Percentiles rank a stretch among this genome's conserved stretches.
phyloP scores from a whole-genome alignment of 1,140 invertebrate species.

The Dendroctonus valens region DNA sequence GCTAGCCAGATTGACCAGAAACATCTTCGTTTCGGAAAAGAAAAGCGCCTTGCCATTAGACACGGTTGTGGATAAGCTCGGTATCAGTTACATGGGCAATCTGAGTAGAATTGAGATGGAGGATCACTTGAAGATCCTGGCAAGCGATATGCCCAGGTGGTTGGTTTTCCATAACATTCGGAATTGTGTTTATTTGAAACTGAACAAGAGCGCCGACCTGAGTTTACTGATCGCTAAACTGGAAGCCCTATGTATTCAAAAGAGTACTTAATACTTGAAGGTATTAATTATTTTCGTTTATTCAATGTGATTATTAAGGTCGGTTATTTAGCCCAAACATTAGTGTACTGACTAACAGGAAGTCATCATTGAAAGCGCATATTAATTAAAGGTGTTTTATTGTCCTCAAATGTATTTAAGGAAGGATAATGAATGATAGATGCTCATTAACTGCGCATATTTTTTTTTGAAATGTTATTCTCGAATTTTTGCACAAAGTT shows the following conservation, averaged over 20 bases:
- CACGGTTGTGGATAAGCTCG: slow-evolving; percentile 71
- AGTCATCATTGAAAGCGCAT: no score
- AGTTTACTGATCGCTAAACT: slow-evolving; percentile 62
- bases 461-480: no score
- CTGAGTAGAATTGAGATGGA: slow-evolving; percentile 70
- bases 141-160: slow-evolving; percentile 73
- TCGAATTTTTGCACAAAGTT: no score
- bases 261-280: slow-evolving; percentile 1
- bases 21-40: slow-evolving; percentile 84
- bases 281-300: no score
- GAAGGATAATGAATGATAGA: no score
- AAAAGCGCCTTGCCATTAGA: slow-evolving; percentile 78
- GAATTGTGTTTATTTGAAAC: slow-evolving; percentile 73
- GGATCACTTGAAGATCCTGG: slow-evolving; percentile 70
- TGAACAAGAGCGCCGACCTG: slow-evolving; percentile 66
- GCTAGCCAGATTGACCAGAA: slow-evolving; percentile 76
- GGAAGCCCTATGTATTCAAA: slow-evolving; percentile 51
- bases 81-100: slow-evolving; percentile 74
- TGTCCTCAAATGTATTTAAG: no score
- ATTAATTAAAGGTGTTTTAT: no score
- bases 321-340: no score
- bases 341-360: no score
- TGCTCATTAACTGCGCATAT: no score
- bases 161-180: slow-evolving; percentile 68
- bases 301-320: no score